Conservation (phyloP, 1,140 invertebrate genomes). For the Drosophila murphyi region DNA sequence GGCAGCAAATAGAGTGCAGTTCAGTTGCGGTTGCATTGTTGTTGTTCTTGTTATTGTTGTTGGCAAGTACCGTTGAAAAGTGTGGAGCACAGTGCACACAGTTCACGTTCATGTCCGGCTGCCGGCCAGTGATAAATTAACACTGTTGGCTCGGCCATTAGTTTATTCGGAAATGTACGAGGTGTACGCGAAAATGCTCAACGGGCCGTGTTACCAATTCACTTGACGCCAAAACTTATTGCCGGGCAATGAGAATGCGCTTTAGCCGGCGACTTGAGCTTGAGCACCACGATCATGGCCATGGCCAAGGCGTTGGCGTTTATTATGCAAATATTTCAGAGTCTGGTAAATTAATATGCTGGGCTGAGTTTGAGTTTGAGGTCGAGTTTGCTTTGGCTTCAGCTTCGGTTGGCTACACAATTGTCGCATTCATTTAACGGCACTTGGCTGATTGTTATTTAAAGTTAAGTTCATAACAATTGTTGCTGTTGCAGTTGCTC, state of each 20-base stretch:
- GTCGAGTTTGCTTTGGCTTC: slow-evolving; percentile 17
- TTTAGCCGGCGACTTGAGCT: slow-evolving; percentile 31
- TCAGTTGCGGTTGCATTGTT: slow-evolving; percentile 55
- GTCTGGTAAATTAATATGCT: slow-evolving; percentile 74
- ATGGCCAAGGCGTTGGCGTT: slow-evolving; percentile 74
- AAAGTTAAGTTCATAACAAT: slow-evolving; percentile 82
- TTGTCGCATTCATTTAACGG: slow-evolving; percentile 82
- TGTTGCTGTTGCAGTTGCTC: slow-evolving; percentile 42
- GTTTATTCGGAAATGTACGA: slow-evolving; percentile 77
- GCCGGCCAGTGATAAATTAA: slow-evolving; percentile 81
- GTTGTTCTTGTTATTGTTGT: slow-evolving; percentile 25
- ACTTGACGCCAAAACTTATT: slow-evolving; percentile 60
- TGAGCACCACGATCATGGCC: slow-evolving; percentile 12
- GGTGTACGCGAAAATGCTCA: slow-evolving; percentile 51
- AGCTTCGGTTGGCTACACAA: slow-evolving; percentile 52
- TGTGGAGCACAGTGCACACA: slow-evolving; percentile 10
- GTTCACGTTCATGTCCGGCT: slow-evolving; percentile 68
- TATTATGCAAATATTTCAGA: slow-evolving; percentile 81
- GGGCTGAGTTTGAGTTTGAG: slow-evolving; percentile 30
- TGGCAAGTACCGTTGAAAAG: slow-evolving; percentile 65
- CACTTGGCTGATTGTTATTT: slow-evolving; percentile 82
- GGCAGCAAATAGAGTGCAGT: slow-evolving; percentile 73
- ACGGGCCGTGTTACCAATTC: slow-evolving; percentile 48
- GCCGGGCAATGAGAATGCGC: slow-evolving; percentile 71
- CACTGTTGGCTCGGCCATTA: slow-evolving; percentile 77